These are phyloP conservation scores for Cryptosula pallasiana DNA, from an alignment of 2,888 invertebrate species.

Conservation along the genomic window DNA sequence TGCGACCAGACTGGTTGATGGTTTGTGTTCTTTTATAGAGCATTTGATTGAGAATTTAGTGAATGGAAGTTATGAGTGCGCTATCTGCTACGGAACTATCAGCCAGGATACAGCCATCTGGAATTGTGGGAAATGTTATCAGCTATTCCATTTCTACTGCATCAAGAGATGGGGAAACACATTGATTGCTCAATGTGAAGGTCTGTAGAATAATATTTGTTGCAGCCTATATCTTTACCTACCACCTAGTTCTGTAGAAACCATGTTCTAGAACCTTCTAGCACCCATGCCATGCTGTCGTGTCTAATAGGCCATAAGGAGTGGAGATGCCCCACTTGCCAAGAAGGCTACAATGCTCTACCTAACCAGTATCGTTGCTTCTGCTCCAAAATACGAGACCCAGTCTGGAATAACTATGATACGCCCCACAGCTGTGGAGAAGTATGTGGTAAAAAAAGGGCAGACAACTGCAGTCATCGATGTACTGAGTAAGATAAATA, in stretches of 20 bases:
- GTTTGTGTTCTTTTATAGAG: neutral
- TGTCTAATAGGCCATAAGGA: neutral
- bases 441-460: conserved; percentile 64
- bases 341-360: conserved; percentile 65
- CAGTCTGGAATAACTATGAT: conserved; percentile 65
- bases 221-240: too few species aligned
- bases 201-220: too few species aligned
- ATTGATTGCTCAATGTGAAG: conserved; percentile 36
- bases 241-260: too few species aligned
- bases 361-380: conserved; percentile 83
- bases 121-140: conserved; percentile 86
- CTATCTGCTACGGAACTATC: conserved; percentile 87
- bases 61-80: conserved; percentile 78
- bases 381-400: conserved; percentile 63
- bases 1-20: neutral
- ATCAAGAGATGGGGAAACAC: conserved; percentile 78
- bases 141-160: conserved; percentile 85
- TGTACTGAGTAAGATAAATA: conserved; percentile 62
- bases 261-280: too few species aligned
- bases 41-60: conserved; percentile 73
- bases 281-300: too few species aligned
- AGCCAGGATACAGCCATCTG: conserved; percentile 76
- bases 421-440: conserved; percentile 89
- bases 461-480: conserved; percentile 54
- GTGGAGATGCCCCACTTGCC: conserved; percentile 79